phyloP scores from a whole-genome alignment of 2,797 vertebrate species.

The Sebastolobus altivelis region DNA sequence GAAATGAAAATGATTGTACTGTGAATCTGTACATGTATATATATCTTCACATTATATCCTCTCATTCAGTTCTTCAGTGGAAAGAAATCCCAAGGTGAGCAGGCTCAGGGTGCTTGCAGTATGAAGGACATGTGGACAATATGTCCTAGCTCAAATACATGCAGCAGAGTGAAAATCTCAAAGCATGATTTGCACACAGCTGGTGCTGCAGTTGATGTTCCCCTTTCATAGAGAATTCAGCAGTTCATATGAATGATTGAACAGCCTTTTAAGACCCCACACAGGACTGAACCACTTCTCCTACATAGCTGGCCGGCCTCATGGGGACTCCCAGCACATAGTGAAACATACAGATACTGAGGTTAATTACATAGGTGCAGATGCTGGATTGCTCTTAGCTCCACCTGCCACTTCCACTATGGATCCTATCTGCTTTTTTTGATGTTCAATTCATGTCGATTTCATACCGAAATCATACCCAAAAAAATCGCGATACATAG shows the following conservation, averaged over 20 bases:
- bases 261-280: constrained; percentile 16
- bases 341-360: constrained; percentile 11
- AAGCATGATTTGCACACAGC: constrained; percentile 5
- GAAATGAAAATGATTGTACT: not conserved
- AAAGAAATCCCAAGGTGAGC: constrained; percentile 6
- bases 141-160: constrained; percentile 16
- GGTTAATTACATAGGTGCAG: constrained; percentile 31
- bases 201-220: constrained; percentile 1
- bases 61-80: not conserved
- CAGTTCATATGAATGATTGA: constrained; percentile 39
- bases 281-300: constrained; percentile 2
- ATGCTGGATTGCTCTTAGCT: constrained; percentile 11
- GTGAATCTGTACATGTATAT: not conserved
- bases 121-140: constrained; percentile 19
- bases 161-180: constrained; percentile 11
- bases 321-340: constrained; percentile 9
- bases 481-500: too few relatives aligned
- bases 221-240: constrained; percentile 24
- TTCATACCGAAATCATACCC: too few relatives aligned
- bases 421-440: constrained; percentile 25
- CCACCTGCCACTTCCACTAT: constrained; percentile 31
- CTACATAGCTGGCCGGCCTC: constrained; percentile 6
- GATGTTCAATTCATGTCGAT: constrained; percentile 24
- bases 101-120: not conserved
- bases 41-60: not conserved